Conservation (phyloP, 2,797 vertebrate genomes). For the Ispidina picta region DNA sequence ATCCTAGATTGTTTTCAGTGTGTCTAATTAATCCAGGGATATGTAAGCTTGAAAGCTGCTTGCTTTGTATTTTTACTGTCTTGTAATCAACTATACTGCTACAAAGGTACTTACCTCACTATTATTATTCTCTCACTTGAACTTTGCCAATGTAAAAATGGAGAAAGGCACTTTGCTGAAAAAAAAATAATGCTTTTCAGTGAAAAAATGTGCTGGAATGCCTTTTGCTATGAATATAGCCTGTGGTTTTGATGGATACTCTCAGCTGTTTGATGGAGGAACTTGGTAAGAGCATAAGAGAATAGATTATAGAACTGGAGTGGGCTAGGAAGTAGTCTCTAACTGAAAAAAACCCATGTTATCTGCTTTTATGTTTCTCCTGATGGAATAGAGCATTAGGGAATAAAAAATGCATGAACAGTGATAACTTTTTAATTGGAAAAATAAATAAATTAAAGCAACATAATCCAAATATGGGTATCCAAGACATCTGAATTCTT, state of each 20-base stretch:
- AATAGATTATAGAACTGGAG: constrained; percentile 51
- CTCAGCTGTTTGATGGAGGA: constrained; percentile 5
- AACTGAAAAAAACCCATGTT: constrained; percentile 2
- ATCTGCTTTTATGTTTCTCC: constrained; percentile 52
- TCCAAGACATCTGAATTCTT: constrained; percentile 20
- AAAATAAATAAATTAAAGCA: constrained; percentile 66
- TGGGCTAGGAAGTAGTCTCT: constrained; percentile 6
- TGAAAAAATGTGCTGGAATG: background rate
- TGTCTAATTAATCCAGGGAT: background rate
- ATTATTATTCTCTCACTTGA: background rate
- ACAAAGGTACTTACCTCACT: background rate
- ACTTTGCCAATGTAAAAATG: background rate
- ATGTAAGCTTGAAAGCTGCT: background rate
- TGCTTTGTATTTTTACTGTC: background rate
- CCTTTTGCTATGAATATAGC: constrained; percentile 34
- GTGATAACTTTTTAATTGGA: constrained; percentile 60
- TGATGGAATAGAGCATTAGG: constrained; percentile 18
- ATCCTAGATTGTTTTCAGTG: background rate
- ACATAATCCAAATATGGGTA: background rate
- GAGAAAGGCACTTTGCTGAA: background rate
- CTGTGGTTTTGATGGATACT: constrained; percentile 39
- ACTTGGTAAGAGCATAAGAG: constrained; percentile 35
- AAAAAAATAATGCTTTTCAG: constrained; percentile 43
- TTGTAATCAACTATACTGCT: background rate
- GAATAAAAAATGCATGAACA: constrained; percentile 68